Base-by-base conservation (phyloP, 2,888 invertebrate genomes). In the Terebella lapidaria region DNA sequence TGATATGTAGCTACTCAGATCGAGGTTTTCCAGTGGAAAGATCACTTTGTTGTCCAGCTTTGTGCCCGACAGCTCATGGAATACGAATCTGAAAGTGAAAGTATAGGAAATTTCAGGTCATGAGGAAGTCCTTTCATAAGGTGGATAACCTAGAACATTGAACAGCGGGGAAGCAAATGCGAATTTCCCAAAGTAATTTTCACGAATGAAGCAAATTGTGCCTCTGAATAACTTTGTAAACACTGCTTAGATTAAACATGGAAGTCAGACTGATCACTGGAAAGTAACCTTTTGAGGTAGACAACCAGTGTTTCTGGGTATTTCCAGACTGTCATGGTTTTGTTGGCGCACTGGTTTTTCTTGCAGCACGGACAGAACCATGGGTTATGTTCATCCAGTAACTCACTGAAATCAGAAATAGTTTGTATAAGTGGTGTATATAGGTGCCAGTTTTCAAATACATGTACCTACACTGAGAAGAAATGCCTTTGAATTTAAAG, bases 301-400 rank as follows among this genome's bases (percentile, higher is more conserved):
- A 87, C 84, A 73, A 87, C 86, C 35, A 87, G 83, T 71, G 84
- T 86, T 75, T 86, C 84, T 2, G 87, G 87, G 73, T 85, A 86
- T 65, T 85, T 81, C 82, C 86, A 86, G 54, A 87, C 85, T 5
- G 86, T 84, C 59, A 87, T 81, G n/a, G 86, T 86, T 73, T 87
- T 87, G 54, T 85, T 85, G 28, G 87, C 87, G 72, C 85, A 84
- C 70, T 85, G 86, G 71, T 86, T 86, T 62, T 82, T 81, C 70
- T 84, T 81, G 71, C 87, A 87, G 61, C 81, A 81, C 1, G 86
- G 86, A 75, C 87, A 87, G 76, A 82, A 86, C 87, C 87, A 87
- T 2, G 86, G 86, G 75, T 87, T 87, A 70, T 85, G 84, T 68
- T 86, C 85, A 74, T 87, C 87, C 70, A 87, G 76, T 47, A 82